Base-by-base conservation (phyloP, 2,888 invertebrate species). In the Drosophila aldrichi region DNA sequence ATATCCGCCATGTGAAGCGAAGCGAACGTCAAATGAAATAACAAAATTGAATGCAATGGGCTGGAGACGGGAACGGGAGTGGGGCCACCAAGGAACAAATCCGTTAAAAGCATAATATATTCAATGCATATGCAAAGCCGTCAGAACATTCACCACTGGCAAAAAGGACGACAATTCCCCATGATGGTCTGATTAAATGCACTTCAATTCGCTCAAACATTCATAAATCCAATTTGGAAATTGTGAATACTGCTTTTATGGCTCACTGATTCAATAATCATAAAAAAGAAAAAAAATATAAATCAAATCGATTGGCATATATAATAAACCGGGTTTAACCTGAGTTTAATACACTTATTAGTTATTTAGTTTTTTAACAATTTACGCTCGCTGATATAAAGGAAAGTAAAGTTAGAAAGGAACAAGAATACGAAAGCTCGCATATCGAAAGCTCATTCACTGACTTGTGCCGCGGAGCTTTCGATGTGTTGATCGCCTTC, bases 1-100 rank as follows among this genome's bases (percentile, higher is more conserved):
- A 76, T 71, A 68, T 80, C 78, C 77, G 80, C 41, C 40, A 44
- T 63, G 54, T 62, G 34, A 43, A 20, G 25, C 3, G 43, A 20
- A 64, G 65, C 32, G 32, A 78, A 16, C 51, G 77, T 68, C 77
- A 68, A 65, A 49, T 41, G 68, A 22, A 75, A 75, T 75, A 46
- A 44, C 16, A 44, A 56, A 70, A 68, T 68, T 60, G 49, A 48
- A 70, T 70, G 67, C 52, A 68, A 52, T 29, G 25, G 2, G 25
- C 0, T 29, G 20, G 43, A 22, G n/a, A 16, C 4, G 38, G 9
- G 10, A 6, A 10, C 2, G 48, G n/a, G 49, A 1, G 1, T 1
- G 32, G 6, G 4, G 3, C 1, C 1, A 40, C 8, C 40, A 40
- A 40, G 3, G n/a, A 40, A 0, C n/a, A 40, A 40, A 40, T 51